A percentile compares a stretch with the other conserved stretches of the same genome.
phyloP scores from a whole-genome alignment of 2,113 vertebrate species.

The Sceloporus undulatus region DNA sequence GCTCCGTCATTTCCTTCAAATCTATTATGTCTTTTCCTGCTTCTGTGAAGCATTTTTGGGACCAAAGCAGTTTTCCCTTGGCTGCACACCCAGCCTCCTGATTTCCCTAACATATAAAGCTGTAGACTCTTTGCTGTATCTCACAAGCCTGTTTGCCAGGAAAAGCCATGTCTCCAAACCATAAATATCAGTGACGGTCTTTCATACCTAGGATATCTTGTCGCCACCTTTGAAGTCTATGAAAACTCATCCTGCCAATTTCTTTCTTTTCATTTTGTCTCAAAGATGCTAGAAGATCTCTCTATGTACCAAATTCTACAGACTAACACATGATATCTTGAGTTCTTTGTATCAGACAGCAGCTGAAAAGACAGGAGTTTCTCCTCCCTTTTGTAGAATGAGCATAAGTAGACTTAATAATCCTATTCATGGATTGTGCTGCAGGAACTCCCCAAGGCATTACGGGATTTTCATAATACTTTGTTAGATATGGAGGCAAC shows the following conservation, averaged over 20 bases:
- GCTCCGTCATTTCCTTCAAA: constrained; percentile 46
- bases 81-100: constrained; percentile 72
- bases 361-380: constrained; percentile 54
- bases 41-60: constrained; percentile 71
- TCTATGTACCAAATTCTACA: no score
- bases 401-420: neutral
- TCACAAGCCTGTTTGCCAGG: constrained; percentile 73
- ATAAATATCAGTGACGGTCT: constrained; percentile 65
- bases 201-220: neutral
- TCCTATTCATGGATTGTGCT: constrained; percentile 19
- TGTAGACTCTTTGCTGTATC: constrained; percentile 71
- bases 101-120: constrained; percentile 70
- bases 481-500: constrained; percentile 24
- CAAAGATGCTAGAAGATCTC: no score
- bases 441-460: constrained; percentile 17
- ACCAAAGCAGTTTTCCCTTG: constrained; percentile 78
- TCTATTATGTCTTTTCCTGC: constrained; percentile 55
- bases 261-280: no score
- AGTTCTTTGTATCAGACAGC: constrained; percentile 24
- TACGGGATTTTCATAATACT: neutral
- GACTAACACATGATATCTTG: no score
- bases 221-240: no score
- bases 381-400: constrained; percentile 55
- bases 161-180: constrained; percentile 74
- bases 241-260: no score